Conservation (phyloP, 2,113 vertebrate genomes). For the Caranx melampygus region DNA sequence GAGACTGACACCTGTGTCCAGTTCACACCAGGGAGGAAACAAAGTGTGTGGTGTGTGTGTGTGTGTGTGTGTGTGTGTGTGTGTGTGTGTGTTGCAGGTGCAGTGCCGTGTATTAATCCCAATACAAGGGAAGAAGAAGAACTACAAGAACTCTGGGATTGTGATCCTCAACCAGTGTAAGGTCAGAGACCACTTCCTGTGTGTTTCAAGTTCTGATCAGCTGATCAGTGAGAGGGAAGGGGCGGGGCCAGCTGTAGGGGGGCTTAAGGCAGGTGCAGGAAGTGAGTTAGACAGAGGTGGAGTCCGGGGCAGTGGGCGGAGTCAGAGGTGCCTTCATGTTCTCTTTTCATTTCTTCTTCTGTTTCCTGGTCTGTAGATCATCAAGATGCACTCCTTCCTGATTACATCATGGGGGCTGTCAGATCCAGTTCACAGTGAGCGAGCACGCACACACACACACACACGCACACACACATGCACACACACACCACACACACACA, state of each 20-base stretch:
- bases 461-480: conserved; percentile 25
- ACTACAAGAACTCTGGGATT: conserved; percentile 97
- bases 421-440: conserved; percentile 99
- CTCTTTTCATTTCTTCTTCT: not conserved
- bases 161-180: conserved; percentile 97
- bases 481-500: conserved; percentile 8
- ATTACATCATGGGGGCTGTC: conserved; percentile 99
- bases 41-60: too few species aligned
- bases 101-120: conserved; percentile 97
- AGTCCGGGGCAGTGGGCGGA: too few species aligned
- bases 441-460: conserved; percentile 29
- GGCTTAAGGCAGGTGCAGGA: too few species aligned
- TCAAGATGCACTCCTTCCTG: conserved; percentile 99
- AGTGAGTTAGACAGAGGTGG: too few species aligned
- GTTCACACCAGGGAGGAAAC: too few species aligned
- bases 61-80: too few species aligned
- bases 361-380: conserved; percentile 85
- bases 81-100: conserved; percentile 82
- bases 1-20: too few species aligned
- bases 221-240: too few species aligned
- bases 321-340: too few species aligned
- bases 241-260: too few species aligned
- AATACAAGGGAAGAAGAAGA: conserved; percentile 99
- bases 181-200: conserved; percentile 78
- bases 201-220: not conserved